Percentiles rank a stretch among this genome's conserved stretches.
Evolutionary conservation across 2,113 vertebrate species (phyloP).

Genomic region (Oenanthe oenanthe): DNA sequence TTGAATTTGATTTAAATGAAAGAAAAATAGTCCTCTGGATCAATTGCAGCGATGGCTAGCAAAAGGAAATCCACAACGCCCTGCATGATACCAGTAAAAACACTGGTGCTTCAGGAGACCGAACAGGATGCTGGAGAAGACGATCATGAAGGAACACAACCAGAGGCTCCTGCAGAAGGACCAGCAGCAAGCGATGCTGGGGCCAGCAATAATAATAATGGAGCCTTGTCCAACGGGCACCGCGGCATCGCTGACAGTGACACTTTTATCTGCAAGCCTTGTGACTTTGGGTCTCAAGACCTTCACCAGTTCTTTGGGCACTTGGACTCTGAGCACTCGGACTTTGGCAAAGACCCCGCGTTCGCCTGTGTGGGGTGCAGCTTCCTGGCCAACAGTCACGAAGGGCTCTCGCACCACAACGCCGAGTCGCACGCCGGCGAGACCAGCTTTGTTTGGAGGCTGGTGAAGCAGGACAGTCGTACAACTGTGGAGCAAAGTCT

Average conservation of each 20-base stretch:
- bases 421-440: conserved; percentile 81
- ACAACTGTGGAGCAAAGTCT: conserved; percentile 86
- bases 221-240: conserved; percentile 75
- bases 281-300: conserved; percentile 90
- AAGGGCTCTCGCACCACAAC: conserved; percentile 92
- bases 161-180: conserved; percentile 66
- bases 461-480: conserved; percentile 82
- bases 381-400: conserved; percentile 87
- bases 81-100: conserved; percentile 97
- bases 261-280: conserved; percentile 87
- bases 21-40: conserved; percentile 36
- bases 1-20: neutral
- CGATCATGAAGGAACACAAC: conserved; percentile 53
- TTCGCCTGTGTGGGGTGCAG: conserved; percentile 87
- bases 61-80: conserved; percentile 96
- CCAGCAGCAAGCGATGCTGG: conserved; percentile 63
- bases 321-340: conserved; percentile 88
- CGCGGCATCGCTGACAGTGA: conserved; percentile 74
- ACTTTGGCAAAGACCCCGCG: conserved; percentile 87
- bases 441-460: conserved; percentile 79
- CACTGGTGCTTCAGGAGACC: conserved; percentile 77
- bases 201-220: conserved; percentile 22
- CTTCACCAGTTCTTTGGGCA: conserved; percentile 90
- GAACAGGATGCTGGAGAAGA: conserved; percentile 68
- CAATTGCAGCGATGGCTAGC: conserved; percentile 86